Conservation (phyloP, 2,797 vertebrate genomes). For the Pelochelys cantorii region DNA sequence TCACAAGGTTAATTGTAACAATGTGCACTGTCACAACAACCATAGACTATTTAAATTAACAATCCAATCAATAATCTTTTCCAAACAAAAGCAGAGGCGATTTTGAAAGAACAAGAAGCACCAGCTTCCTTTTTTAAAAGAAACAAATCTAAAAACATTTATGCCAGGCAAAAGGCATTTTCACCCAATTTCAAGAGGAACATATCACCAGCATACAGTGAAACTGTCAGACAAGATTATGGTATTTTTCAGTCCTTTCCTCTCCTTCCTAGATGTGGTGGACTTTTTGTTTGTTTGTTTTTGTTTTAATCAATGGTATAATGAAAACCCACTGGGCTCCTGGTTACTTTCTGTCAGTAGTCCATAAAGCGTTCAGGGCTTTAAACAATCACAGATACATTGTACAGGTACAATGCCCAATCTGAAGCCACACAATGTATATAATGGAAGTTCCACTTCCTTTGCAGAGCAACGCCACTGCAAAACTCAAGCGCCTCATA, state of each 20-base stretch:
- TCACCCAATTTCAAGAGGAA: not conserved
- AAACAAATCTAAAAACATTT: constrained; percentile 47
- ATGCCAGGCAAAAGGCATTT: constrained; percentile 26
- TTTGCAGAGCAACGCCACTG: constrained; percentile 23
- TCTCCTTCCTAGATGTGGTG: constrained; percentile 9
- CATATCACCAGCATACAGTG: not conserved
- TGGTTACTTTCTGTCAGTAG: constrained; percentile 29
- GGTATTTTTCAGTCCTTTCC: constrained; percentile 17
- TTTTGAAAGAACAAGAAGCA: constrained; percentile 42
- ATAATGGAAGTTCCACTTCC: constrained; percentile 24
- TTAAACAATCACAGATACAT: constrained; percentile 42
- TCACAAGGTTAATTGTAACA: constrained; percentile 75
- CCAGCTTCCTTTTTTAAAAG: constrained; percentile 17
- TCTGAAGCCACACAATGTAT: constrained; percentile 20
- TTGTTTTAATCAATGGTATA: constrained; percentile 52
- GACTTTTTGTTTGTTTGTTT: not conserved
- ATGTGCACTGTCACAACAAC: constrained; percentile 70
- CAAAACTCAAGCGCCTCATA: not conserved
- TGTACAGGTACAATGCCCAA: constrained; percentile 33
- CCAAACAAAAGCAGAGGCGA: constrained; percentile 67
- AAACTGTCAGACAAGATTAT: not conserved
- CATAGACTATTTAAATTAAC: constrained; percentile 75
- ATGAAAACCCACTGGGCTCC: constrained; percentile 39
- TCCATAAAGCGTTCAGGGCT: constrained; percentile 25
- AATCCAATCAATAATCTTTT: constrained; percentile 75